Base-by-base conservation (phyloP, 1,140 invertebrate genomes). In the Cydia fagiglandana region DNA sequence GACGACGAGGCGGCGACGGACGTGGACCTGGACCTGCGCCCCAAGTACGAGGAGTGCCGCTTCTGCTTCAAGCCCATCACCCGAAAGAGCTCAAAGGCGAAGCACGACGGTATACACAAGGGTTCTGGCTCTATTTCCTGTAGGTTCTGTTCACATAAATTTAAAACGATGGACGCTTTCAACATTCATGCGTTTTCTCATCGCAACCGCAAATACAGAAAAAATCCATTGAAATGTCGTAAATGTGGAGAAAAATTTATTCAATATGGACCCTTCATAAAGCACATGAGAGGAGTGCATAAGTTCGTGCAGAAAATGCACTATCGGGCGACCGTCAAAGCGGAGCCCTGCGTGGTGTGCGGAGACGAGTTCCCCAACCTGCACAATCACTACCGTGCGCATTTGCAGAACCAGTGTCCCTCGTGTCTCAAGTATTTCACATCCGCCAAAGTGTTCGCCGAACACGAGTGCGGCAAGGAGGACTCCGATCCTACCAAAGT, bases 21-120 rank as follows among this genome's bases (percentile, higher is more conserved):
- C 5, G 75, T 73, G 34, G 83, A 80, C 0, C 80, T 74, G 20
- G 81, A 80, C n/a, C 28, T 80, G 1, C 76, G 74, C 4, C 79
- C 81, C 1, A 80, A 83, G 10, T 93, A 93, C 74, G 89, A 93
- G 45, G 93, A 94, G 75, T 94, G 93, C 68, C 75, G 75, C 1
- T 94, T 93, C 80, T 94, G 93, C 77, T 94, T 94, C 78, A 93
- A 93, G 78, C 89, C 91, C 0, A 81, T 90, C 6, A 91, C 91
- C 0, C 84, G 76, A 24, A 88, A 84, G 61, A 88, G 82, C 47
- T 88, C 90, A 0, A 89, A 91, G 75, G 77, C 76, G 12, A 79
- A 79, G 73, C 93, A 94, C 79, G 80, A 90, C 50, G 74, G 79
- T 17, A 87, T 90, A 10, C 93, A 94, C 75, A 87, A 77, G 38